A percentile compares a stretch with the other conserved stretches of the same genome.
Conservation (phyloP, 2,797 vertebrate genomes). For the Sarcoramphus papa region DNA sequence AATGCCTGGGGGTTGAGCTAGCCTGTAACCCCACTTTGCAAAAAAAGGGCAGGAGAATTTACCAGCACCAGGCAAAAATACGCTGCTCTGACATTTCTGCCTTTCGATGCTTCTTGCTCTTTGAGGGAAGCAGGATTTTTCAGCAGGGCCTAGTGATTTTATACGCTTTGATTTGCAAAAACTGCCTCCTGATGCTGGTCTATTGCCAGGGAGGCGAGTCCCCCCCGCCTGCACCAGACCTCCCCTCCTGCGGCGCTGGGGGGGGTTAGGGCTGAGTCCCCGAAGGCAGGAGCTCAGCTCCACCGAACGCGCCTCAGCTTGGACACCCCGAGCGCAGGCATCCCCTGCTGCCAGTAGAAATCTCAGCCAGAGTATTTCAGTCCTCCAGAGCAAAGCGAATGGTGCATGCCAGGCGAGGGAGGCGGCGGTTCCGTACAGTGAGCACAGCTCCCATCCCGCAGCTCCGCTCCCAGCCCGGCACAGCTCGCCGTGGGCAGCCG, state of each 20-base stretch:
- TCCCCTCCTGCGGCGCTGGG: fast-evolving
- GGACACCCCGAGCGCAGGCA: neutral
- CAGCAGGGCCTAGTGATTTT: neutral
- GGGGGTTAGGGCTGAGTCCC: neutral
- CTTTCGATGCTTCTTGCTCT: neutral
- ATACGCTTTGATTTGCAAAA: neutral
- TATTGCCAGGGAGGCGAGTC: fast-evolving
- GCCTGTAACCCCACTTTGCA: neutral
- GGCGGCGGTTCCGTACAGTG: fast-evolving
- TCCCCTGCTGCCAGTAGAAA: neutral
- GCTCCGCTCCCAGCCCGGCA: neutral
- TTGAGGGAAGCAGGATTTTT: neutral
- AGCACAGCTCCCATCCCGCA: neutral
- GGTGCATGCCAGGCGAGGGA: neutral
- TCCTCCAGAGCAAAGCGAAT: neutral
- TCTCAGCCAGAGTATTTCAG: neutral
- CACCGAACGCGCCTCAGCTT: fast-evolving
- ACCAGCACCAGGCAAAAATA: neutral
- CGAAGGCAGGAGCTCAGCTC: neutral
- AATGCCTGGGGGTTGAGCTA: neutral
- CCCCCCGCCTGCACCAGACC: neutral
- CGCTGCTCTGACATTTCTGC: neutral
- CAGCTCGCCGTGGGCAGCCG: neutral
- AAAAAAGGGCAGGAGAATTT: neutral
- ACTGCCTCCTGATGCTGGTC: neutral